Conservation (phyloP, 1,140 invertebrate species). For the Cecropterus lyciades region DNA sequence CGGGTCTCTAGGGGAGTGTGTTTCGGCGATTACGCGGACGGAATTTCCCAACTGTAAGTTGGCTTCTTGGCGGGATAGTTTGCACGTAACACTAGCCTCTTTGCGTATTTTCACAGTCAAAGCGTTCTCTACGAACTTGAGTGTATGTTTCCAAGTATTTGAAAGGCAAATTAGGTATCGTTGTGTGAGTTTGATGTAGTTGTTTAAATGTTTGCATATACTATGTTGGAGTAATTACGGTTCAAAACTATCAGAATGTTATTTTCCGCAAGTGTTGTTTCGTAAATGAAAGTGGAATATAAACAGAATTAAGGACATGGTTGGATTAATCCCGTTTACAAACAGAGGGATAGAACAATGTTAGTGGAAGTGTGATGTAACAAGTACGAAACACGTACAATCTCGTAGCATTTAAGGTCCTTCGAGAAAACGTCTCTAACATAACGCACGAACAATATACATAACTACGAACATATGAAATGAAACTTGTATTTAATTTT, state of each 20-base stretch:
- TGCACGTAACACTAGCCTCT: constrained; percentile 75
- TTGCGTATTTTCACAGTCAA: constrained; percentile 71
- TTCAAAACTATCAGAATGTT: constrained; percentile 27
- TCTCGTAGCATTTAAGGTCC: constrained; percentile 53
- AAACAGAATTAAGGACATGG: constrained; percentile 63
- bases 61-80: constrained; percentile 73
- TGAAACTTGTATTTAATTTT: constrained; percentile 14
- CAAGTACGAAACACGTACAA: constrained; percentile 55
- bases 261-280: constrained; percentile 27
- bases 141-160: constrained; percentile 73
- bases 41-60: constrained; percentile 75
- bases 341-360: constrained; percentile 47
- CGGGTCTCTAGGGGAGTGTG: constrained; percentile 68
- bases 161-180: constrained; percentile 77
- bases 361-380: constrained; percentile 35
- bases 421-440: constrained; percentile 4
- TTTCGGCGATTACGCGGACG: constrained; percentile 81
- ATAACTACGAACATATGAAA: constrained; percentile 12
- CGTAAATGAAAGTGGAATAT: constrained; percentile 45
- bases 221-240: constrained; percentile 48
- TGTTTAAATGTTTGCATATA: constrained; percentile 56
- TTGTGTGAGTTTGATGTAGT: constrained; percentile 56
- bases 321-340: constrained; percentile 60
- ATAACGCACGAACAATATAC: not conserved
- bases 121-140: constrained; percentile 65